Percentiles rank a stretch among this genome's conserved stretches.
These are phyloP conservation scores for Ammodramus savannarum DNA, from an alignment of 2,113 vertebrate genomes.

Conservation along the genomic window DNA sequence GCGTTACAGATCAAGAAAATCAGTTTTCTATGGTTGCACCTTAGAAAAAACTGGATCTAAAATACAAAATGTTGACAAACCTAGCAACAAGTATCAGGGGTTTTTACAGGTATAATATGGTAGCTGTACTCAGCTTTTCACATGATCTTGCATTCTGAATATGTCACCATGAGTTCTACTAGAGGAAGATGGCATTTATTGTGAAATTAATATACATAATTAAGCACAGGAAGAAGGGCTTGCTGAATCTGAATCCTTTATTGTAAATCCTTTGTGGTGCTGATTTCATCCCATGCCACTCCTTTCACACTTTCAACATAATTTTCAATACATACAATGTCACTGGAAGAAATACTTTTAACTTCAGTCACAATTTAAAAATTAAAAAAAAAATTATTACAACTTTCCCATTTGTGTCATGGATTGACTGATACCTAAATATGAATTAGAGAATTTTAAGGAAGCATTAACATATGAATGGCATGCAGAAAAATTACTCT, in stretches of 20 bases:
- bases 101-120: not conserved
- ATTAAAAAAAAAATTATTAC: not conserved
- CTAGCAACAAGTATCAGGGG: accelerated
- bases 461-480: not conserved
- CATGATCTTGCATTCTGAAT: not conserved
- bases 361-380: not conserved
- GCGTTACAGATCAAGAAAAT: not conserved
- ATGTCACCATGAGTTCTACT: not conserved
- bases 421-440: not conserved
- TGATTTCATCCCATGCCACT: not conserved
- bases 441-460: not conserved
- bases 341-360: not conserved
- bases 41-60: not conserved
- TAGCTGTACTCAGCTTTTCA: not conserved
- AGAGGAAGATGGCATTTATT: not conserved
- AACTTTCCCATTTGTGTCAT: not conserved
- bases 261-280: not conserved
- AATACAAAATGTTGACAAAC: not conserved
- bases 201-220: not conserved
- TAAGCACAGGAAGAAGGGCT: not conserved
- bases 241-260: not conserved
- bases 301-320: not conserved
- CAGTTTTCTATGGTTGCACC: not conserved
- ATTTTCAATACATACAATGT: not conserved
- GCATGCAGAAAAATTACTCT: not conserved